phyloP scores from a whole-genome alignment of 92 coral and sea anemone genomes.

The Porites lobata region DNA sequence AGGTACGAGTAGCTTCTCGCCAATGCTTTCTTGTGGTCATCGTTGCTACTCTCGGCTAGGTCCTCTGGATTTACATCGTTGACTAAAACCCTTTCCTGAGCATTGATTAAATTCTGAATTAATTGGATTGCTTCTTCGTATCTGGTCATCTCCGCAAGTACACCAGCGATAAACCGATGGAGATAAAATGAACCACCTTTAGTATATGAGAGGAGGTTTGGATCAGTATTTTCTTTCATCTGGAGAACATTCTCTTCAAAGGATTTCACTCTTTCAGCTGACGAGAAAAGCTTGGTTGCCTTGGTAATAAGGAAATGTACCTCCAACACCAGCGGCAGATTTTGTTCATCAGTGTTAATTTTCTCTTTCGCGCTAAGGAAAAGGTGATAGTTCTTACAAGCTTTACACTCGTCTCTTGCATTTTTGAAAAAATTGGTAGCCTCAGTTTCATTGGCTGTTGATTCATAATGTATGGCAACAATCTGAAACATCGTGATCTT shows the following conservation, averaged over 20 bases:
- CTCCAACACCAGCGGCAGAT: slow-evolving; percentile 2
- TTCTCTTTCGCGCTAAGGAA: not conserved
- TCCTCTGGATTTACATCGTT: not conserved
- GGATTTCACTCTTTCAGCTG: not conserved
- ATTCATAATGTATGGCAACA: not conserved
- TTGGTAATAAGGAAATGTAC: not conserved
- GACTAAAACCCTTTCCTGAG: not conserved
- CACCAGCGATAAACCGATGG: not conserved
- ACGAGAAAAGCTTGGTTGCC: not conserved
- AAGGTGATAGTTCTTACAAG: not conserved
- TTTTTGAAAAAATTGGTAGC: not conserved
- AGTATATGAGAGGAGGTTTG: not conserved
- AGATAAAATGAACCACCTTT: not conserved
- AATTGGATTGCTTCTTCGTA: not conserved
- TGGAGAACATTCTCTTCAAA: not conserved
- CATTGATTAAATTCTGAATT: not conserved
- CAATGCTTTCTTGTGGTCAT: not conserved
- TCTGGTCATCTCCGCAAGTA: not conserved
- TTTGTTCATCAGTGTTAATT: not conserved
- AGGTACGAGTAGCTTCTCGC: slow-evolving; percentile 11
- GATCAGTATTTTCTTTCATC: not conserved
- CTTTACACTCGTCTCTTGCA: not conserved
- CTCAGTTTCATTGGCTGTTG: not conserved
- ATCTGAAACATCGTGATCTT: not conserved
- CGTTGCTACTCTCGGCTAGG: not conserved